These are phyloP conservation scores for Sebastes kiyomatsui DNA, from an alignment of 2,797 vertebrate species.

Conservation along the genomic window DNA sequence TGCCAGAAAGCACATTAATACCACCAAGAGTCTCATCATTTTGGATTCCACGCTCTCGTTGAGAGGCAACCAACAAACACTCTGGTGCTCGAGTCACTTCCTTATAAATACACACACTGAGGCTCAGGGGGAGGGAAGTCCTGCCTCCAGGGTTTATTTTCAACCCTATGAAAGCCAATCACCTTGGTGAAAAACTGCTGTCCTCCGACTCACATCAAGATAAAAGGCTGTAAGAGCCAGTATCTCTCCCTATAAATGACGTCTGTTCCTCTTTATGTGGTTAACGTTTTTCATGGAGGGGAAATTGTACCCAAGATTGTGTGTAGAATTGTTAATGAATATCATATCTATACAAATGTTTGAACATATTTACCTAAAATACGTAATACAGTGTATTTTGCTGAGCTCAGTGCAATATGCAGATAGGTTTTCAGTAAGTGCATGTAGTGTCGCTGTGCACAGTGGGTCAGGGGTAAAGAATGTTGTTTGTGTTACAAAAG, in stretches of 20 bases:
- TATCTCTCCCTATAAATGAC: background rate
- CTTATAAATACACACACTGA: slow-evolving; percentile 47
- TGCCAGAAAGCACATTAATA: slow-evolving; percentile 46
- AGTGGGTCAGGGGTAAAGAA: slow-evolving; percentile 48
- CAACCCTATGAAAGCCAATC: background rate
- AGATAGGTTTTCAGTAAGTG: background rate
- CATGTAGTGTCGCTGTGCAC: background rate
- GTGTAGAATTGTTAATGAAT: accelerated
- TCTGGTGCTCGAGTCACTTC: background rate
- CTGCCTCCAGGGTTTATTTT: slow-evolving; percentile 35
- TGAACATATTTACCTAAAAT: background rate
- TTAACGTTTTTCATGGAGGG: background rate
- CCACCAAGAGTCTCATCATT: slow-evolving; percentile 45
- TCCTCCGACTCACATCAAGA: background rate
- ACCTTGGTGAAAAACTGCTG: background rate
- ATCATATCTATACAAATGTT: background rate
- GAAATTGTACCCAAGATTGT: background rate
- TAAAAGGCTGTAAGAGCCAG: background rate
- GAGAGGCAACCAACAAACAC: background rate
- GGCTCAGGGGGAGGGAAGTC: background rate
- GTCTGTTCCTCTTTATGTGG: background rate
- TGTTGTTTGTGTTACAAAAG: slow-evolving; percentile 5
- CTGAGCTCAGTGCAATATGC: background rate
- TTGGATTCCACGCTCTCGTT: background rate
- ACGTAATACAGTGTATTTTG: background rate